phyloP scores from a whole-genome alignment of 2,797 vertebrate species.

The Decapterus maruadsi region DNA sequence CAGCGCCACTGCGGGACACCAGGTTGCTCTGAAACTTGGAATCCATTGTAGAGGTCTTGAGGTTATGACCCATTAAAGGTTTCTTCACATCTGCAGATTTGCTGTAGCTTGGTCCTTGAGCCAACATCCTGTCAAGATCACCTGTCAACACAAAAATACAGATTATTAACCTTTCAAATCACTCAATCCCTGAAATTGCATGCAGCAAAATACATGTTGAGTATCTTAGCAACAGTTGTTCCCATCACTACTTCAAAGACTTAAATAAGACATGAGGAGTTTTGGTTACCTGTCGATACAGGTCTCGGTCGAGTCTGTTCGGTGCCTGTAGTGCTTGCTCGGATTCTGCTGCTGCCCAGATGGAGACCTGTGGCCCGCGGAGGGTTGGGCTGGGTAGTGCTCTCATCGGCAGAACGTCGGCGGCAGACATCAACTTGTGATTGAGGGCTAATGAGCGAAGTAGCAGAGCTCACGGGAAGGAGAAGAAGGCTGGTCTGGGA shows the following conservation, averaged over 20 bases:
- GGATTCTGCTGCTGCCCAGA: constrained; percentile 81
- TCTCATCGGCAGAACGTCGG: constrained; percentile 92
- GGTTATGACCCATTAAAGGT: constrained; percentile 66
- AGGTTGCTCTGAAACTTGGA: constrained; percentile 91
- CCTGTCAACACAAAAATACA: constrained; percentile 81
- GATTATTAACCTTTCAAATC: constrained; percentile 31
- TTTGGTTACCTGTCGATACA: constrained; percentile 92
- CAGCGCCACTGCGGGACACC: constrained; percentile 88
- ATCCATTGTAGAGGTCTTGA: constrained; percentile 76
- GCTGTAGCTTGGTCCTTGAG: constrained; percentile 75
- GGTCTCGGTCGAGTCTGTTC: constrained; percentile 88
- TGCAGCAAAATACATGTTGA: constrained; percentile 34
- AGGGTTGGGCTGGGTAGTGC: constrained; percentile 78
- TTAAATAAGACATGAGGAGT: constrained; percentile 21
- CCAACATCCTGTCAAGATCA: constrained; percentile 90
- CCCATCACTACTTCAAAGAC: constrained; percentile 12
- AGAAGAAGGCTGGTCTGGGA: constrained; percentile 87
- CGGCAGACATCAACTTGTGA: constrained; percentile 79
- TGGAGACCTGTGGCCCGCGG: constrained; percentile 82
- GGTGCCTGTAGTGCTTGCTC: constrained; percentile 62
- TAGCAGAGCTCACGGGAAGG: constrained; percentile 70
- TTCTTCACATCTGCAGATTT: constrained; percentile 75
- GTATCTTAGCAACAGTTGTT: constrained; percentile 26
- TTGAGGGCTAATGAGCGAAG: constrained; percentile 51
- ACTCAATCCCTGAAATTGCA: constrained; percentile 9